These are phyloP conservation scores for Anhinga anhinga DNA, from an alignment of 2,113 vertebrate genomes.

Conservation along the genomic window DNA sequence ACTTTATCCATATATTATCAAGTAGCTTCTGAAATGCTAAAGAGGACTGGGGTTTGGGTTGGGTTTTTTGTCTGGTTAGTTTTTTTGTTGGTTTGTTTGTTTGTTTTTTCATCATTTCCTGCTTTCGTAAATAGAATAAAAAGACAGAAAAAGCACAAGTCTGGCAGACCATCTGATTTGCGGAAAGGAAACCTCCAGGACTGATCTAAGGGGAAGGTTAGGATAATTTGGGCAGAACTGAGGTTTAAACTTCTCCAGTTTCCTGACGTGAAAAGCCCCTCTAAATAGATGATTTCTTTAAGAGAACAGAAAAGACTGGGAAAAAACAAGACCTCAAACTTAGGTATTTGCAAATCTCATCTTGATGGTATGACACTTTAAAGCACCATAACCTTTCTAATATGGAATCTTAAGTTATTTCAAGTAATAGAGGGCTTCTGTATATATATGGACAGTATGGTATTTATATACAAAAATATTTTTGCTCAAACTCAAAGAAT, in stretches of 20 bases:
- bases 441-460: not conserved
- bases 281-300: not conserved
- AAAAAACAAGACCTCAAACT: not conserved
- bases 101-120: not conserved
- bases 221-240: not conserved
- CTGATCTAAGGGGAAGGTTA: not conserved
- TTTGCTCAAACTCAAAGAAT: not conserved
- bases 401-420: not conserved
- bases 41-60: too few species aligned
- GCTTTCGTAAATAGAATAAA: not conserved
- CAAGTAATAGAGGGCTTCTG: not conserved
- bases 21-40: not conserved
- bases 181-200: not conserved
- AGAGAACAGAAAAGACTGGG: not conserved
- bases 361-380: not conserved
- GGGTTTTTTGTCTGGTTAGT: too few species aligned
- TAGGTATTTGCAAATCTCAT: not conserved
- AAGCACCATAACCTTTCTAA: not conserved
- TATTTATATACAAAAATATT: not conserved
- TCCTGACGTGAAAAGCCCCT: not conserved
- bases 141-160: not conserved
- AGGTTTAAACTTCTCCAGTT: not conserved
- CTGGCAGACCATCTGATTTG: not conserved
- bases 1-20: not conserved
- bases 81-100: too few species aligned